These are phyloP conservation scores for Neosilurus hyrtlii DNA, from an alignment of 2,797 vertebrate genomes.

Conservation along the genomic window DNA sequence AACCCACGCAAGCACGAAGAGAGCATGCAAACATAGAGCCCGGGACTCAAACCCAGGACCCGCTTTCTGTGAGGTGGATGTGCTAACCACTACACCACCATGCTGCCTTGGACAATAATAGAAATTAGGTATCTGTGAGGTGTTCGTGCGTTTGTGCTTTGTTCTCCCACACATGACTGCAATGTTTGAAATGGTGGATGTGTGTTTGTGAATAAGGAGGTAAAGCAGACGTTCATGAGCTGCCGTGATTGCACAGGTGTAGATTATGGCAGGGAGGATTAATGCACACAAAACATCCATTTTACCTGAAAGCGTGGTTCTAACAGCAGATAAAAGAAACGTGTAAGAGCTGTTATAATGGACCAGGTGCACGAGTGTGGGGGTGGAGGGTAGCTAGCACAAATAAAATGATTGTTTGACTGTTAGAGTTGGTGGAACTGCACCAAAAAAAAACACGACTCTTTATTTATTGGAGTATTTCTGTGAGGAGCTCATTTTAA, in stretches of 20 bases:
- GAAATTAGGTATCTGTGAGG: background rate
- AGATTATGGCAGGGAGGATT: background rate
- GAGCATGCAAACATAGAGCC: no score
- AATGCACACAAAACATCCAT: background rate
- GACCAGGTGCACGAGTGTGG: background rate
- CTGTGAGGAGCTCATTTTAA: background rate
- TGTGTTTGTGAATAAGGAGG: background rate
- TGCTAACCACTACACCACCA: no score
- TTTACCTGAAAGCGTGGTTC: background rate
- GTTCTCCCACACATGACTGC: background rate
- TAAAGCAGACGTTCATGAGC: background rate
- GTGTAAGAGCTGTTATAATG: background rate
- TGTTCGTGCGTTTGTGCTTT: background rate
- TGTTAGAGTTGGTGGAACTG: background rate
- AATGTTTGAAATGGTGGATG: background rate
- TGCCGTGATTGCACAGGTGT: slow-evolving; percentile 18
- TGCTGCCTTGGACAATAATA: background rate
- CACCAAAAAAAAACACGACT: background rate
- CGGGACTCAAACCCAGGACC: no score
- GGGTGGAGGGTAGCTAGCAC: background rate
- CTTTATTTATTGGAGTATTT: background rate
- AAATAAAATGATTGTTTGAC: background rate
- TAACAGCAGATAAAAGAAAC: background rate
- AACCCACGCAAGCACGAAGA: no score
- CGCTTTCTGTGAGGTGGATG: no score